phyloP scores from a whole-genome alignment of 92 coral and sea anemone genomes.

The Epizoanthus illoricatus region DNA sequence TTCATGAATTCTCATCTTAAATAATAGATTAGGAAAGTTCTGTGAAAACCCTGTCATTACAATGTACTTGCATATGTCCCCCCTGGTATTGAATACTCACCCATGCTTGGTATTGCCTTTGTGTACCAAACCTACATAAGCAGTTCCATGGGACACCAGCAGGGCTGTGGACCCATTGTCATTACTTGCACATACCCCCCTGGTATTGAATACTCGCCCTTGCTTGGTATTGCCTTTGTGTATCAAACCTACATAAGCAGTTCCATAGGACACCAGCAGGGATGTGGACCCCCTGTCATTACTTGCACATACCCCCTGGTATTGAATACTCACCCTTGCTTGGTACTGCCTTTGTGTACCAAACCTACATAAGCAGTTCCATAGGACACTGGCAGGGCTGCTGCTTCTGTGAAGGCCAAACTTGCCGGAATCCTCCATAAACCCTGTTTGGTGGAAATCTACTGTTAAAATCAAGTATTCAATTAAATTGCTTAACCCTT shows the following conservation, averaged over 20 bases:
- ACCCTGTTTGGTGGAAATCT: slow-evolving; percentile 37
- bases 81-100: slow-evolving; percentile 40
- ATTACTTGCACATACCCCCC: background rate
- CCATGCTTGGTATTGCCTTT: slow-evolving; percentile 80
- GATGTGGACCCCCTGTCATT: slow-evolving; percentile 41
- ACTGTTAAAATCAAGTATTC: background rate
- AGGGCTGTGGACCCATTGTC: slow-evolving; percentile 45
- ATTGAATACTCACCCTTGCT: slow-evolving; percentile 66
- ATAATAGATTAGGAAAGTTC: too few species aligned
- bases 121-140: slow-evolving; percentile 82
- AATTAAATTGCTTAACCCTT: too few species aligned
- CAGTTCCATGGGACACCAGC: slow-evolving; percentile 90
- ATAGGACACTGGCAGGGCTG: slow-evolving; percentile 83
- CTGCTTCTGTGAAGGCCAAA: slow-evolving; percentile 64
- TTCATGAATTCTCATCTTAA: background rate
- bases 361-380: slow-evolving; percentile 98
- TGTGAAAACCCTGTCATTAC: too few species aligned
- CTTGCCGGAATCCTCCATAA: slow-evolving; percentile 79
- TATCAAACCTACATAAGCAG: slow-evolving; percentile 90
- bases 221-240: slow-evolving; percentile 69
- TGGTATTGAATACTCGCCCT: slow-evolving; percentile 52
- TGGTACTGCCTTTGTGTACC: slow-evolving; percentile 67
- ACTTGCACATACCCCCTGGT: background rate
- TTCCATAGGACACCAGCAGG: slow-evolving; percentile 85
- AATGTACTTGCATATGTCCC: background rate